These are phyloP conservation scores for Struthidea cinerea DNA, from an alignment of 2,113 vertebrate genomes.

Conservation along the genomic window DNA sequence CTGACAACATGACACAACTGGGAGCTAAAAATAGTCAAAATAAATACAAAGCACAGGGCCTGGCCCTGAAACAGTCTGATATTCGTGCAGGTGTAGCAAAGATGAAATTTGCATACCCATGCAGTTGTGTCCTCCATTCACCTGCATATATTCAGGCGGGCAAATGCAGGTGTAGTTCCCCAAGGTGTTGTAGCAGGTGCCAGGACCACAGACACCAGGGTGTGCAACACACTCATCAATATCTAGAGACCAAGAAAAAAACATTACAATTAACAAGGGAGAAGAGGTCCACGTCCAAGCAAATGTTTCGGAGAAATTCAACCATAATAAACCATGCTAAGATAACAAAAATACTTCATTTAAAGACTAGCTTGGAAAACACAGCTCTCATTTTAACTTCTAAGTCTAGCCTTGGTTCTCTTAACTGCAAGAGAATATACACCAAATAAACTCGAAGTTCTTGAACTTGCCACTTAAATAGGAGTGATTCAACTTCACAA, in stretches of 20 bases:
- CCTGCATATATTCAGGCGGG: constrained; percentile 83
- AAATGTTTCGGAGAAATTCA: neutral
- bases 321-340: neutral
- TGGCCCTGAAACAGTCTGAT: neutral
- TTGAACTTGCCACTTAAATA: neutral
- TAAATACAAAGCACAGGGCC: neutral
- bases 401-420: neutral
- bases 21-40: neutral
- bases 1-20: neutral
- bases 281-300: neutral
- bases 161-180: constrained; percentile 87
- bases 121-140: constrained; percentile 82
- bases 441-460: neutral
- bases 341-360: neutral
- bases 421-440: neutral
- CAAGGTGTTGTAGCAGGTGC: constrained; percentile 85
- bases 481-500: neutral
- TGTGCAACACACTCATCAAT: constrained; percentile 80
- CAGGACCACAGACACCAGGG: constrained; percentile 80
- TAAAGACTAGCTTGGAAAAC: neutral
- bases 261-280: neutral
- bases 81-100: neutral
- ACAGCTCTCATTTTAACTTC: neutral
- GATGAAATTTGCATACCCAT: constrained; percentile 74
- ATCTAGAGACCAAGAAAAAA: constrained; percentile 49